phyloP scores from a whole-genome alignment of 2,888 invertebrate species.

The Venustoraphidia nigricollis region DNA sequence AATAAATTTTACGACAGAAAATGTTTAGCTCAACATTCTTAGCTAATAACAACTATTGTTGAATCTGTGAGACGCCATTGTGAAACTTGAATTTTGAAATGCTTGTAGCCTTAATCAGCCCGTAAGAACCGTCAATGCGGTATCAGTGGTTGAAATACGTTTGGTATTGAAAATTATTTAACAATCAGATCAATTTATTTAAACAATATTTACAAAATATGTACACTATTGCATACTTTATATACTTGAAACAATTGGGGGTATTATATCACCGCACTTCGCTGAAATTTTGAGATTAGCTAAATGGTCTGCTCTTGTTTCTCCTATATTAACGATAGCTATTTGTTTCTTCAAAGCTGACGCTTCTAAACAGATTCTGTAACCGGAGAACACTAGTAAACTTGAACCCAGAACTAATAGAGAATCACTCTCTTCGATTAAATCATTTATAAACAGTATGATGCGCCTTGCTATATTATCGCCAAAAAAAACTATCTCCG shows the following conservation, averaged over 20 bases:
- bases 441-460: slow-evolving; percentile 48
- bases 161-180: too few relatives aligned
- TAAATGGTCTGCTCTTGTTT: slow-evolving; percentile 73
- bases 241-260: slow-evolving; percentile 19
- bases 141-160: too few relatives aligned
- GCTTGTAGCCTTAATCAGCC: too few relatives aligned
- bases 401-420: slow-evolving; percentile 83
- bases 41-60: too few relatives aligned
- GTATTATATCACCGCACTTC: slow-evolving; percentile 75
- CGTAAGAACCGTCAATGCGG: too few relatives aligned
- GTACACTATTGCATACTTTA: too few relatives aligned
- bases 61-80: too few relatives aligned
- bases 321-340: slow-evolving; percentile 82
- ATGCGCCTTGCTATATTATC: slow-evolving; percentile 71
- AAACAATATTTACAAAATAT: too few relatives aligned
- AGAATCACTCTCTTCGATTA: slow-evolving; percentile 58
- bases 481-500: slow-evolving; percentile 93
- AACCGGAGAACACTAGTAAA: slow-evolving; percentile 83
- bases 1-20: too few relatives aligned
- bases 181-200: too few relatives aligned
- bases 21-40: too few relatives aligned
- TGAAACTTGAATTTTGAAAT: too few relatives aligned
- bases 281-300: slow-evolving; percentile 63
- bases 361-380: slow-evolving; percentile 69
- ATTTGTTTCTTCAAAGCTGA: slow-evolving; percentile 56